These are phyloP conservation scores for Chrysaora quinquecirrha DNA, from an alignment of 30 jellyfish, hydroid and myxozoan genomes.

Conservation along the genomic window DNA sequence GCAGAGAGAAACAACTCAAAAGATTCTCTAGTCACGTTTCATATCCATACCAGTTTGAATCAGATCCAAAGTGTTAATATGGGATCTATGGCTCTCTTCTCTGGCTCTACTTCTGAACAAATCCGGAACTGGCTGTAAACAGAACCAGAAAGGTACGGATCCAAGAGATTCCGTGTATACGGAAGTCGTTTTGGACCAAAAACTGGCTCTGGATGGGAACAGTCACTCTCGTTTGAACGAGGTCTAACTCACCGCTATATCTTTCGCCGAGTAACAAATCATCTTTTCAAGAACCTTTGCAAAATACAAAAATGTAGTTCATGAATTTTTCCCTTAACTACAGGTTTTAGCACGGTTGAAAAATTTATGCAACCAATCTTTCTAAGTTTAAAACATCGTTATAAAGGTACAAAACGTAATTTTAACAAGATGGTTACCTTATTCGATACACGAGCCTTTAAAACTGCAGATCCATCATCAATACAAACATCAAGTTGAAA, in stretches of 20 bases:
- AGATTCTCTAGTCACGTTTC: too few relatives aligned
- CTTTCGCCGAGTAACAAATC: neutral
- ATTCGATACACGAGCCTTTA: constrained; percentile 8
- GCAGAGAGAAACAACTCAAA: too few relatives aligned
- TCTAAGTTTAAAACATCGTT: too few relatives aligned
- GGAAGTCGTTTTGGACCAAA: too few relatives aligned
- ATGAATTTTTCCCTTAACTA: neutral
- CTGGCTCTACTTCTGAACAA: neutral
- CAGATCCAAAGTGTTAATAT: neutral
- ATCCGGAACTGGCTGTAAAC: too few relatives aligned
- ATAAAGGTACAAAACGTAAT: too few relatives aligned
- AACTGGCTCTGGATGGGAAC: too few relatives aligned
- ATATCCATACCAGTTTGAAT: neutral
- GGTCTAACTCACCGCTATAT: neutral
- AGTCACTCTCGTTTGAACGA: too few relatives aligned
- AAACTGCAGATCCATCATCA: constrained; percentile 64
- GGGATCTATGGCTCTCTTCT: neutral
- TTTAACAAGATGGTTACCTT: neutral
- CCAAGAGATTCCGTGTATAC: too few relatives aligned
- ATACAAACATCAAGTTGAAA: constrained; percentile 49
- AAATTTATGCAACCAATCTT: too few relatives aligned
- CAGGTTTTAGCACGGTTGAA: neutral
- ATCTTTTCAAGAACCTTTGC: constrained; percentile 12
- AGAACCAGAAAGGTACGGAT: too few relatives aligned
- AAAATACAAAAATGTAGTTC: neutral